Evolutionary conservation across 2,888 invertebrate species (phyloP).

Genomic region (Ditula angustiorana): DNA sequence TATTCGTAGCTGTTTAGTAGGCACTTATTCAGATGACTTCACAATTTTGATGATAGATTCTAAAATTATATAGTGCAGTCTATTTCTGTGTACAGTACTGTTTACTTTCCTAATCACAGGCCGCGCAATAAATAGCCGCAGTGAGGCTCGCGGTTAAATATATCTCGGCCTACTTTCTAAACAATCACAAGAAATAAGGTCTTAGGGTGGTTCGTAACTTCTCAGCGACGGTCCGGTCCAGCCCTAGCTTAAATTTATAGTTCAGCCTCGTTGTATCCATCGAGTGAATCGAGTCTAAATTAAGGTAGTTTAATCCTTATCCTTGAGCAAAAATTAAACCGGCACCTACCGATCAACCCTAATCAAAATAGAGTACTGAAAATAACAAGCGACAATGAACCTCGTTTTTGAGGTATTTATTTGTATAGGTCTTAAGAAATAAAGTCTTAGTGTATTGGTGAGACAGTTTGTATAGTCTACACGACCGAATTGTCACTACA

Average conservation of each 20-base stretch:
- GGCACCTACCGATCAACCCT: no score
- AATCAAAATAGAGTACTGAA: no score
- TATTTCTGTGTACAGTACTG: conserved; percentile 64
- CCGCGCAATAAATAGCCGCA: conserved; percentile 68
- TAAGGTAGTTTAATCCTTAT: neutral
- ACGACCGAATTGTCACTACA: no score
- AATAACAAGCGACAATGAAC: no score
- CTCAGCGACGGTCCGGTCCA: conserved; percentile 21
- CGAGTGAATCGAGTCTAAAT: neutral
- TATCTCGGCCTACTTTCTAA: conserved; percentile 74
- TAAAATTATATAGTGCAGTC: conserved; percentile 52
- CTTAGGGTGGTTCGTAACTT: conserved; percentile 62
- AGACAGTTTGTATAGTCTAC: no score
- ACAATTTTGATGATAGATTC: conserved; percentile 35
- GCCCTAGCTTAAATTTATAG: conserved; percentile 16
- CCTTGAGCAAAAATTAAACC: neutral
- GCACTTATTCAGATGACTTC: conserved; percentile 21
- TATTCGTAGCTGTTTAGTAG: conserved; percentile 13
- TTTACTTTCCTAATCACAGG: conserved; percentile 76
- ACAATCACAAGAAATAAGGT: conserved; percentile 71
- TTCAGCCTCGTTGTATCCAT: neutral
- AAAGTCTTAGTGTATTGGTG: no score
- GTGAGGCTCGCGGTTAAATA: conserved; percentile 72
- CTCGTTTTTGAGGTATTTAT: no score
- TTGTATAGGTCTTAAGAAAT: no score